A percentile compares a stretch with the other conserved stretches of the same genome.
These are phyloP conservation scores for Volucella zonaria DNA, from an alignment of 2,888 invertebrate species.

Conservation along the genomic window DNA sequence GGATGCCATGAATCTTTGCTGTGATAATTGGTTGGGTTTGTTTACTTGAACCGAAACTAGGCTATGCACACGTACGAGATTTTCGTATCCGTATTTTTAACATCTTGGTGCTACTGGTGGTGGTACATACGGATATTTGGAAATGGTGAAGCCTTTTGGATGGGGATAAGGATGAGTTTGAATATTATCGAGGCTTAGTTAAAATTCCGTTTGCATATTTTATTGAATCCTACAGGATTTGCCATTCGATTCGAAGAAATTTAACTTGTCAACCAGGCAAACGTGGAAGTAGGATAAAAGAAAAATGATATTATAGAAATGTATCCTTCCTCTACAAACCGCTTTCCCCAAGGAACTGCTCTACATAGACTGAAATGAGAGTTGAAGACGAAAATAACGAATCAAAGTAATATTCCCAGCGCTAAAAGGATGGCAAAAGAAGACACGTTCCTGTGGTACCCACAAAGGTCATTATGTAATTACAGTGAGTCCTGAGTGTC, in stretches of 20 bases:
- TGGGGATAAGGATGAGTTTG: not conserved
- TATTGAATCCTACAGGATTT: conserved; percentile 43
- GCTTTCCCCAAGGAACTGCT: conserved; percentile 21
- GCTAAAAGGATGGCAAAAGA: conserved; percentile 26
- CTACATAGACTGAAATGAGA: conserved; percentile 1
- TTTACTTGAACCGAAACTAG: conserved; percentile 25
- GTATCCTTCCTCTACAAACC: conserved; percentile 39
- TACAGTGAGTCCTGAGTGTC: conserved; percentile 46
- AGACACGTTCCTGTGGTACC: conserved; percentile 29
- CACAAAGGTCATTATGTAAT: conserved; percentile 67
- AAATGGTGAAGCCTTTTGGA: too few relatives aligned
- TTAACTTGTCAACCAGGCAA: not conserved
- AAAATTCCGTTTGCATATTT: conserved; percentile 62
- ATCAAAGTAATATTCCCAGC: conserved; percentile 40
- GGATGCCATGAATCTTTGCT: conserved; percentile 32
- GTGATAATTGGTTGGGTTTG: conserved; percentile 44
- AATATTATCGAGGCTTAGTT: conserved; percentile 27
- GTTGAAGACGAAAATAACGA: not conserved
- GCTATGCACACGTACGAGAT: conserved; percentile 33
- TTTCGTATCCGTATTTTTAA: not conserved
- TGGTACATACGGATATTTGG: too few relatives aligned
- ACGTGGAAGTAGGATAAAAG: not conserved
- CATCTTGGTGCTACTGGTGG: too few relatives aligned
- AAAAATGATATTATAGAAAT: conserved; percentile 4
- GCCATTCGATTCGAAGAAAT: conserved; percentile 6